Evolutionary conservation across 2,888 invertebrate genomes (phyloP).

Genomic region (Melanostoma scalare): DNA sequence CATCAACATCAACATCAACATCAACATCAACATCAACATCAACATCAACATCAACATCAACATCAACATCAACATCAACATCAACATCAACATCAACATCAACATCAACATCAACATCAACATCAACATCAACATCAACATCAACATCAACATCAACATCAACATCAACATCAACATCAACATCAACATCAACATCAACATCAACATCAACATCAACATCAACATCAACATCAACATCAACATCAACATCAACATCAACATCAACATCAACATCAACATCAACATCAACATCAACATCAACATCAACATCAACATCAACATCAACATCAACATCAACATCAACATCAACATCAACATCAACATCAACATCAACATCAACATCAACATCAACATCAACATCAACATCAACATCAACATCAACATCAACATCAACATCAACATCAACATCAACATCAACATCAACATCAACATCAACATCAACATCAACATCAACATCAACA

Average conservation of each 20-base stretch:
- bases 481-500: conserved; percentile 3
- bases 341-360: neutral
- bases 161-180: conserved; percentile 6
- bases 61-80: neutral
- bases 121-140: neutral
- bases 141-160: neutral
- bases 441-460: neutral
- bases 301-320: too few species aligned
- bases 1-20: neutral
- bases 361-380: neutral
- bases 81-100: neutral
- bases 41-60: neutral
- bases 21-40: neutral
- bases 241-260: conserved; percentile 3
- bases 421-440: neutral
- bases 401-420: neutral
- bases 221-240: neutral
- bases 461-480: neutral
- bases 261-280: neutral
- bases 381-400: neutral
- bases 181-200: conserved; percentile 1
- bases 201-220: conserved; percentile 3
- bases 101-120: neutral
- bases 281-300: too few species aligned
- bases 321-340: too few species aligned